phyloP scores from a whole-genome alignment of 1,140 invertebrate species.

The Camponotus floridanus region DNA sequence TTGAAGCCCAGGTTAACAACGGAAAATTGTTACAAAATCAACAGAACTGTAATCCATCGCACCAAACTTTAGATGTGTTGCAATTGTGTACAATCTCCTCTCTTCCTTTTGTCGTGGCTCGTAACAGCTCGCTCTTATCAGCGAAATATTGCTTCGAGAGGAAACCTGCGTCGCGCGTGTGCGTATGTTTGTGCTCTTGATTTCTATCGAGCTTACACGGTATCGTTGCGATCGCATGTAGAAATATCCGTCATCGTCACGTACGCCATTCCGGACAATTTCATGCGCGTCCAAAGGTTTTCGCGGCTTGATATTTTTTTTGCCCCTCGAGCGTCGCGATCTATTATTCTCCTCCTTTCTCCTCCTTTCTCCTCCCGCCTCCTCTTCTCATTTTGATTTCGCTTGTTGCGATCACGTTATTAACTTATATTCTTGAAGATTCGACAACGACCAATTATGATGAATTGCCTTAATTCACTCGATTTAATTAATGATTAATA shows the following conservation, averaged over 20 bases:
- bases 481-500: not conserved
- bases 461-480: not conserved
- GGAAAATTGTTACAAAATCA: not conserved
- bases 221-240: constrained; percentile 55
- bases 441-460: no score
- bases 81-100: constrained; percentile 46
- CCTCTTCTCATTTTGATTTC: not conserved
- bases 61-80: constrained; percentile 21
- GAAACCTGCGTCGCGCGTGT: not conserved
- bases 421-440: not conserved
- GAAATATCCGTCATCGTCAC: constrained; percentile 40
- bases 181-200: constrained; percentile 50
- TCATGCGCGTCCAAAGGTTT: constrained; percentile 30
- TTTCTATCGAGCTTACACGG: constrained; percentile 57
- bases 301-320: constrained; percentile 16
- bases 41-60: not conserved
- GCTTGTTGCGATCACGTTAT: not conserved
- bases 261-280: constrained; percentile 47
- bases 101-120: constrained; percentile 48
- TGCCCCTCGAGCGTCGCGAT: not conserved
- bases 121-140: constrained; percentile 56
- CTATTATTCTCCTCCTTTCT: not conserved
- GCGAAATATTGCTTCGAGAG: constrained; percentile 55
- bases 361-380: no score
- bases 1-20: not conserved